Evolutionary conservation across 1,140 invertebrate genomes (phyloP), one percentile per base, ranked within the genome.

Genomic region (Drosophila truncata): DNA sequence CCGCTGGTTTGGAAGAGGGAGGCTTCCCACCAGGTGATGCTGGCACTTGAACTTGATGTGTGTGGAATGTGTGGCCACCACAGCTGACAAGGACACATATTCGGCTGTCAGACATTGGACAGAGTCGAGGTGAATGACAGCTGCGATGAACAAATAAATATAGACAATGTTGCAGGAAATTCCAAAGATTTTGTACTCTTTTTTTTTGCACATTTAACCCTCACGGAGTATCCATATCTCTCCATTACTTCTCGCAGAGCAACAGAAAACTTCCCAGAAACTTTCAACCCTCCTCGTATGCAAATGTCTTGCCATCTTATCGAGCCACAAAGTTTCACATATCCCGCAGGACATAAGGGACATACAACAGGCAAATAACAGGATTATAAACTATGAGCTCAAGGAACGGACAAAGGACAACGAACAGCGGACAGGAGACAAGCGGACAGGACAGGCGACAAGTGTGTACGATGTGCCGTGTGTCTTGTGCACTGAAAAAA

Each of bases 251-350:
- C 33, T 35, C 0, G 20, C 6, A 27, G 44, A 50, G 61, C 27
- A 59, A 27, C 18, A 71, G 14, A 57, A 72, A 72, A 72, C 66
- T 72, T 72, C 25, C 5, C 35, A 29, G 29, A 60, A 72, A 77
- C 41, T 69, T 70, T 71, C 66, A 58, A 41, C 79, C 58, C 66
- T 58, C 46, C 66, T 62, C 52, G 50, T 85, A 88, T 88, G 85
- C 67, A 88, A 88, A 88, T 88, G 85, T 70, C 60, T 73, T 31
- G 52, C 58, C 66, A 82, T 81, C 91, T 91, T 88, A 88, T 87
- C 63, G 44, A 11, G n/a, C 57, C 42, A 74, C 60, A 88, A 87
- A 91, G 82, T 81, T 91, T 91, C 86, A 79, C 87, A 82, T 83
- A 81, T 90, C 87, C 87, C 87, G 67, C 74, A 85, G 88, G 87